Conservation (phyloP, 1,140 invertebrate species). For the Papilio xuthus region DNA sequence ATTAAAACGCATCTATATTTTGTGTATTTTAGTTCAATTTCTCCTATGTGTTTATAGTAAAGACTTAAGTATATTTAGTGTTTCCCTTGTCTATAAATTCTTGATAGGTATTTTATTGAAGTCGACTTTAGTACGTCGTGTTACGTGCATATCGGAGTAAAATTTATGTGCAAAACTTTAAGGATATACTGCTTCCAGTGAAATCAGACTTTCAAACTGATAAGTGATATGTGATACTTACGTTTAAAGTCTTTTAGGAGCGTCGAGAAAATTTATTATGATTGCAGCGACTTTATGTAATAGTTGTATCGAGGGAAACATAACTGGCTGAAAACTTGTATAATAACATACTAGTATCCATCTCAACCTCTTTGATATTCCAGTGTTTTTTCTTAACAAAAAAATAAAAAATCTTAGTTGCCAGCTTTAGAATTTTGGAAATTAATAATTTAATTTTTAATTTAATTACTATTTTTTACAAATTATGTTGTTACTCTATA, state of each 20-base stretch:
- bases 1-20: not conserved
- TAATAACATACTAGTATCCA: too few relatives aligned
- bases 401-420: too few relatives aligned
- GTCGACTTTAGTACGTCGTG: not conserved
- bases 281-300: not conserved
- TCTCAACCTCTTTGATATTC: too few relatives aligned
- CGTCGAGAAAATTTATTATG: not conserved
- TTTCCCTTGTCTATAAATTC: not conserved
- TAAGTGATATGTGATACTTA: slow-evolving; percentile 19
- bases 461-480: too few relatives aligned
- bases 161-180: slow-evolving; percentile 23
- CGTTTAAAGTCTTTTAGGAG: not conserved
- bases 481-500: too few relatives aligned
- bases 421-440: too few relatives aligned
- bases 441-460: too few relatives aligned
- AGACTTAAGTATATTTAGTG: not conserved
- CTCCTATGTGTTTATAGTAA: not conserved
- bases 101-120: slow-evolving; percentile 12
- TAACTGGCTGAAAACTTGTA: too few relatives aligned
- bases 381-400: too few relatives aligned
- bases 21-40: not conserved
- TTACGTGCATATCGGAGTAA: slow-evolving; percentile 28
- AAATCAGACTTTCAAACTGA: slow-evolving; percentile 27
- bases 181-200: slow-evolving; percentile 10
- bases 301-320: too few relatives aligned